Percentiles rank a stretch among this genome's conserved stretches.
Conservation (phyloP, 2,113 vertebrate species). For the Indicator indicator region DNA sequence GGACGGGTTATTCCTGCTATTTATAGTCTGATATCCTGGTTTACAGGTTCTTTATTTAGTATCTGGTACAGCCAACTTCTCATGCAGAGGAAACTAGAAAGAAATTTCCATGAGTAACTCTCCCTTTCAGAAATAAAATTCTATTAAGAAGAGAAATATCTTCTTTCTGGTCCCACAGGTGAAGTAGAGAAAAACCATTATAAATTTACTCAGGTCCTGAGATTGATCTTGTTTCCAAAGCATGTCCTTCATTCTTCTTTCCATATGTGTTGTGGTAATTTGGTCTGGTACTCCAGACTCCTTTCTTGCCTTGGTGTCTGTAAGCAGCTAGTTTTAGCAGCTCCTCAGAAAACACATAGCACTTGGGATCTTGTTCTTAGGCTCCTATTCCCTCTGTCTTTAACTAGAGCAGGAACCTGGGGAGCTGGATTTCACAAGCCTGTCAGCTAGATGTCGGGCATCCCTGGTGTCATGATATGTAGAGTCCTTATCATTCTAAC, state of each 20-base stretch:
- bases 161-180: not conserved
- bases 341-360: not conserved
- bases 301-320: not conserved
- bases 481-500: not conserved
- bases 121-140: not conserved
- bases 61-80: not conserved
- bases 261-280: not conserved
- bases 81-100: not conserved
- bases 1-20: not conserved
- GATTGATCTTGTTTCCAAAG: not conserved
- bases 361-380: not conserved
- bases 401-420: not conserved
- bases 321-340: not conserved
- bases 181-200: not conserved
- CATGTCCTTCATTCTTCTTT: not conserved
- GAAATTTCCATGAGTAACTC: not conserved
- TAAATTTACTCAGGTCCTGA: not conserved
- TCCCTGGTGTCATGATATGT: not conserved
- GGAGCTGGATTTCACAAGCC: not conserved
- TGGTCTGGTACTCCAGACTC: not conserved
- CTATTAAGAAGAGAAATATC: not conserved
- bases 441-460: not conserved
- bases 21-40: not conserved
- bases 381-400: not conserved
- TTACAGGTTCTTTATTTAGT: not conserved